phyloP scores from a whole-genome alignment of 1,140 invertebrate species.

The Orchestia grillus region DNA sequence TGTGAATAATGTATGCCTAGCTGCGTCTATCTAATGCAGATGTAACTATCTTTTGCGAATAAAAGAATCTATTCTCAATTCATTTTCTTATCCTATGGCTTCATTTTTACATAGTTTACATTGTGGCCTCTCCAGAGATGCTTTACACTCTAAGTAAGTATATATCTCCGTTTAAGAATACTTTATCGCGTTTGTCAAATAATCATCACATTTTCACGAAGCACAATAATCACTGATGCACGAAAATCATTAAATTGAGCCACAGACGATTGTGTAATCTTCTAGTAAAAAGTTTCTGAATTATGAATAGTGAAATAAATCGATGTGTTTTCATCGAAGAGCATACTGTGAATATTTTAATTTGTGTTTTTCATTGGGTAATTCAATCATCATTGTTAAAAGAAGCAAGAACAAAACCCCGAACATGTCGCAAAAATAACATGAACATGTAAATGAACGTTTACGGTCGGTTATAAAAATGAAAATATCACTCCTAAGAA shows the following conservation, averaged over 20 bases:
- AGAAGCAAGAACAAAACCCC: too few relatives aligned
- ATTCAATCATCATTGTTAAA: too few relatives aligned
- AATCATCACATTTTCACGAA: too few relatives aligned
- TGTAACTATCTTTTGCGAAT: slow-evolving; percentile 3
- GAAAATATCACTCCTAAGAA: neutral
- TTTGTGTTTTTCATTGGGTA: neutral
- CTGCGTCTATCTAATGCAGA: slow-evolving; percentile 4
- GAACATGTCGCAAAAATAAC: too few relatives aligned
- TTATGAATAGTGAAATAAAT: neutral
- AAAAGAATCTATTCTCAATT: neutral
- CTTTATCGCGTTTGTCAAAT: too few relatives aligned
- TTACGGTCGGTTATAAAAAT: neutral
- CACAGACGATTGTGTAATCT: too few relatives aligned
- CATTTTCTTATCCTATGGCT: neutral
- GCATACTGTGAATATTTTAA: neutral
- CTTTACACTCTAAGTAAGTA: too few relatives aligned
- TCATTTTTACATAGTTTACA: neutral
- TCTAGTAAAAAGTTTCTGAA: too few relatives aligned
- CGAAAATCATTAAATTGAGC: too few relatives aligned
- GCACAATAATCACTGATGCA: too few relatives aligned
- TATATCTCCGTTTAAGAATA: too few relatives aligned
- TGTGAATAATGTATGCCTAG: neutral
- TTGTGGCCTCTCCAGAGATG: too few relatives aligned
- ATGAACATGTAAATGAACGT: neutral
- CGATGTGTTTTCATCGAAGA: neutral